Evolutionary conservation across 2,113 vertebrate genomes (phyloP), one percentile per base, ranked within the genome.

Genomic region (Cochlearius cochlearius): DNA sequence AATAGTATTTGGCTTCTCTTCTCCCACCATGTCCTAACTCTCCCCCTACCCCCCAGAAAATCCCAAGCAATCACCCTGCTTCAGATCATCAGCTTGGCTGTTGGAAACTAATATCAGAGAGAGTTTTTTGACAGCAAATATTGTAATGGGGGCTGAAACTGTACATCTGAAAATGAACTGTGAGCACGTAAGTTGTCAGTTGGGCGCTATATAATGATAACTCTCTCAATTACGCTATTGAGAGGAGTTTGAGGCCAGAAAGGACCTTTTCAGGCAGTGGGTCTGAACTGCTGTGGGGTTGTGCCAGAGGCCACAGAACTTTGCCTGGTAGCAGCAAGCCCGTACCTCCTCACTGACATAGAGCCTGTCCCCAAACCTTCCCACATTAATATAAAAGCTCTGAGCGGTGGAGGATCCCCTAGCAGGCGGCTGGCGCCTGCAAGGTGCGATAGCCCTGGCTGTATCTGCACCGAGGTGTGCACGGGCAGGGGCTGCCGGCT

Each of bases 401-500:
- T 41, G 80, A 21, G 39, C 7, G 38, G 21, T 30, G 58, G 45
- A 38, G 20, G 5, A 12, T 71, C 8, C 45, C 52, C 9, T 38
- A 2, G 1, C 47, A 59, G 80, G 59, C 29, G 41, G 38, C 59
- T 63, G 73, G 5, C 0, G 0, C 10, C 12, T 26, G 52, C 0
- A 2, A 67, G 66, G 39, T n/a, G 45, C n/a, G 11, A 9, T 11
- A 62, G 23, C 32, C 26, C 36, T 12, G 2, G 27, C 32, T 81
- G 26, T 45, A 43, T n/a, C 82, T 36, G 21, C 56, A 34, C 11
- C 32, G 15, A 10, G 14, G 2, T 3, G 19, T 9, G 36, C 41
- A 55, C 0, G 2, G 45, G 39, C 58, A 49, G 75, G 36, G 43
- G 10, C 68, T 86, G 63, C 26, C 34, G 63, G 23, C 20, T 50